Percentiles rank a stretch among this genome's conserved stretches.
Evolutionary conservation across 2,888 invertebrate species (phyloP).

Genomic region (Apocheima hispidaria): DNA sequence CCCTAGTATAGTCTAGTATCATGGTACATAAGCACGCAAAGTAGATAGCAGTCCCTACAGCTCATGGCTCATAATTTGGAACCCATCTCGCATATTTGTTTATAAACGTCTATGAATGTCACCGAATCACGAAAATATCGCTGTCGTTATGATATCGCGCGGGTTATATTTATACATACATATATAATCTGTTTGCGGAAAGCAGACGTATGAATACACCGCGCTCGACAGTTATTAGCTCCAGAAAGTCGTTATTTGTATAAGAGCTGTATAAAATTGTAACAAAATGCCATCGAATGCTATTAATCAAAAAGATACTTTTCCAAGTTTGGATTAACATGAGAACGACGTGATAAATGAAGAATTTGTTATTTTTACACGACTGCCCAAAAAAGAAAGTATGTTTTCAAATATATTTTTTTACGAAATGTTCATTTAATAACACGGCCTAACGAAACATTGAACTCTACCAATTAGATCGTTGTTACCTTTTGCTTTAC

Average conservation of each 20-base stretch:
- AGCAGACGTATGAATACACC: slow-evolving; percentile 9
- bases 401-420: too few relatives aligned
- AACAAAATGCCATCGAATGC: not conserved
- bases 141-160: slow-evolving; percentile 24
- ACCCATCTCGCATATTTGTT: slow-evolving; percentile 15
- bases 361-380: too few relatives aligned
- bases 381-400: too few relatives aligned
- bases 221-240: slow-evolving; percentile 4
- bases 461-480: too few relatives aligned
- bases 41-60: too few relatives aligned
- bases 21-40: too few relatives aligned
- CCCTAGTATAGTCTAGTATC: too few relatives aligned
- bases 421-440: too few relatives aligned
- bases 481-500: too few relatives aligned
- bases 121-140: slow-evolving; percentile 26
- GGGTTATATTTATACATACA: slow-evolving; percentile 31
- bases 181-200: slow-evolving; percentile 24
- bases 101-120: slow-evolving; percentile 24
- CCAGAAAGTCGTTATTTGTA: slow-evolving; percentile 1
- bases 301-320: not conserved
- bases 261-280: not conserved
- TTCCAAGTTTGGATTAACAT: too few relatives aligned
- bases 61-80: not conserved
- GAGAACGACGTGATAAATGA: too few relatives aligned
- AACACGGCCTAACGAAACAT: too few relatives aligned